phyloP scores from a whole-genome alignment of 1,140 invertebrate genomes.

The Cydia fagiglandana region DNA sequence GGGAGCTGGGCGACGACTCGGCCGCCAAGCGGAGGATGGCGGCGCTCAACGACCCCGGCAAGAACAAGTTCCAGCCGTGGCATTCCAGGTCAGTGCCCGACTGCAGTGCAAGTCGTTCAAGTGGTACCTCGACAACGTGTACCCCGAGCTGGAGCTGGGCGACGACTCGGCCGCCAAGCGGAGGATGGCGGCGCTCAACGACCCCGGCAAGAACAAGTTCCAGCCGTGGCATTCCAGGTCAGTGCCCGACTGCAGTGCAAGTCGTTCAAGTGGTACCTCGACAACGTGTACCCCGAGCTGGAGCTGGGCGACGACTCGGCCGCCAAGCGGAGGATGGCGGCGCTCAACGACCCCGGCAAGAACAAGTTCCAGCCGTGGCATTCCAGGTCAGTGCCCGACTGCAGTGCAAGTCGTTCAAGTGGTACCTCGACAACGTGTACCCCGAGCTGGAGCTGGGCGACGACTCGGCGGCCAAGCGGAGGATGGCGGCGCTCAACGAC shows the following conservation, averaged over 20 bases:
- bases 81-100: slow-evolving; percentile 84
- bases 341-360: slow-evolving; percentile 77
- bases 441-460: slow-evolving; percentile 87
- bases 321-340: slow-evolving; percentile 82
- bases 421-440: slow-evolving; percentile 97
- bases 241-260: slow-evolving; percentile 89
- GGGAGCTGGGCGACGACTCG: slow-evolving; percentile 83
- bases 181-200: slow-evolving; percentile 80
- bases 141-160: slow-evolving; percentile 88
- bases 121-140: slow-evolving; percentile 97
- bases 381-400: slow-evolving; percentile 81
- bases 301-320: slow-evolving; percentile 82
- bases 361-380: slow-evolving; percentile 89
- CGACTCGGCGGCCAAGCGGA: slow-evolving; percentile 82
- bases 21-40: slow-evolving; percentile 82
- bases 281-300: slow-evolving; percentile 94
- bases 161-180: slow-evolving; percentile 82
- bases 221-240: slow-evolving; percentile 91
- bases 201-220: slow-evolving; percentile 82
- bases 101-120: slow-evolving; percentile 92
- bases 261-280: slow-evolving; percentile 96
- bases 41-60: slow-evolving; percentile 76
- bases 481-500: slow-evolving; percentile 78
- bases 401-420: slow-evolving; percentile 93
- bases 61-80: slow-evolving; percentile 88